Evolutionary conservation across 2,888 invertebrate genomes (phyloP).

Genomic region (Andrena minutula): DNA sequence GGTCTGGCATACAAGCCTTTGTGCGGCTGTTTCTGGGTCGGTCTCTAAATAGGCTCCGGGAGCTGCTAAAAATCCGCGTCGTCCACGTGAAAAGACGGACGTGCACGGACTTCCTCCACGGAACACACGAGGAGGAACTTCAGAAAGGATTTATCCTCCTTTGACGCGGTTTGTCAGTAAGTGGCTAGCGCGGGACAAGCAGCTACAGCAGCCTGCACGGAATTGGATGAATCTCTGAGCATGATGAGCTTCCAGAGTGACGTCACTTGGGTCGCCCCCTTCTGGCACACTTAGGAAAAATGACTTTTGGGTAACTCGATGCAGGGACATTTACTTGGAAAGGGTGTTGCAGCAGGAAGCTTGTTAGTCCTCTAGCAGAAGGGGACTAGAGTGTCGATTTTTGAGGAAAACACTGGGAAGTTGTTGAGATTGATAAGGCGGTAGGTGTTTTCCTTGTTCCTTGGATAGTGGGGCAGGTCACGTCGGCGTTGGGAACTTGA

Average conservation of each 20-base stretch:
- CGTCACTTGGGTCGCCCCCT: too few species aligned
- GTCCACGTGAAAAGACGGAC: neutral
- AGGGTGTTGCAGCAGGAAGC: too few species aligned
- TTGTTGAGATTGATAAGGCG: too few species aligned
- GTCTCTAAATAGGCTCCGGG: conserved; percentile 20
- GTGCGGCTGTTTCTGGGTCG: conserved; percentile 8
- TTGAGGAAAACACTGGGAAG: too few species aligned
- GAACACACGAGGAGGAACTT: neutral
- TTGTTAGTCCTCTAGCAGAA: too few species aligned
- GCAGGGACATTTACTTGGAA: too few species aligned
- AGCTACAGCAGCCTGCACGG: neutral
- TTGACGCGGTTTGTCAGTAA: neutral
- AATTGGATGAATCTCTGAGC: neutral
- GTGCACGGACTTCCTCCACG: neutral
- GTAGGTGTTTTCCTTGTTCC: too few species aligned
- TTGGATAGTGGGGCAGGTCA: too few species aligned
- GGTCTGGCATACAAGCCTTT: conserved; percentile 1
- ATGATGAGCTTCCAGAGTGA: neutral
- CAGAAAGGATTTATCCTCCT: neutral
- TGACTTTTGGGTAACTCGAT: too few species aligned
- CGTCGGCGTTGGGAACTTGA: too few species aligned
- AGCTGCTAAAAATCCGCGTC: neutral
- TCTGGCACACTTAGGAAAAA: too few species aligned
- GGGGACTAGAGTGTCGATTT: too few species aligned
- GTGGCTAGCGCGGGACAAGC: neutral